These are phyloP conservation scores for Drosophila ambigua DNA, from an alignment of 1,140 invertebrate species.

Conservation along the genomic window DNA sequence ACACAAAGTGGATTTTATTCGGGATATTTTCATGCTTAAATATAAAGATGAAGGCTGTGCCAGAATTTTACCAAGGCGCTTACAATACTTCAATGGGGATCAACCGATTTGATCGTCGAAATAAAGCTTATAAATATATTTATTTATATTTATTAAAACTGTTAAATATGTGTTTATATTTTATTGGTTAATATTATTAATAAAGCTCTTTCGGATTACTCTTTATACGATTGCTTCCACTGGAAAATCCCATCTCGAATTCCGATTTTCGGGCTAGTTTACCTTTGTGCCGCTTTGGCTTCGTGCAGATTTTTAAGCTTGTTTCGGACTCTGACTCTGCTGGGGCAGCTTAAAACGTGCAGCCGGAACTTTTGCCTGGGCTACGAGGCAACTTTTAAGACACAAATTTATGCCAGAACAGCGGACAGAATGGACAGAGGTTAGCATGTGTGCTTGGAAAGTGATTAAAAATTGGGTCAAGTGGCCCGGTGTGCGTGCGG, in stretches of 20 bases:
- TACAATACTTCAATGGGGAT: too few relatives aligned
- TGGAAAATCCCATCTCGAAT: constrained; percentile 28
- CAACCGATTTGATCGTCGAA: too few relatives aligned
- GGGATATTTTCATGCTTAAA: too few relatives aligned
- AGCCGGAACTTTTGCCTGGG: constrained; percentile 64
- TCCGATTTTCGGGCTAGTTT: constrained; percentile 1
- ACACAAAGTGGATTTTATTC: too few relatives aligned
- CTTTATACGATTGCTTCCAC: too few relatives aligned
- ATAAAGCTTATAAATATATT: too few relatives aligned
- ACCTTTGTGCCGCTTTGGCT: constrained; percentile 26
- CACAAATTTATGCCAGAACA: constrained; percentile 70
- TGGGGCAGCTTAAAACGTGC: constrained; percentile 74
- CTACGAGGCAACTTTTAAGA: constrained; percentile 67
- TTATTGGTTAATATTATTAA: neutral
- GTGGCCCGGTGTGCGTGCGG: constrained; percentile 65
- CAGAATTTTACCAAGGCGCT: too few relatives aligned
- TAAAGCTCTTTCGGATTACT: neutral
- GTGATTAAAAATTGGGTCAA: constrained; percentile 82
- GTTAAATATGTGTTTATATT: neutral
- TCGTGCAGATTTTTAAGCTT: constrained; percentile 57
- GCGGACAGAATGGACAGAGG: constrained; percentile 11
- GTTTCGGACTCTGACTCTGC: constrained; percentile 43
- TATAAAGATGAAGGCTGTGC: too few relatives aligned
- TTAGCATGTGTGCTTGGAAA: constrained; percentile 69
- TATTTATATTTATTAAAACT: too few relatives aligned